Evolutionary conservation across 1,140 invertebrate genomes (phyloP).

Genomic region (Rhopalosiphum maidis): DNA sequence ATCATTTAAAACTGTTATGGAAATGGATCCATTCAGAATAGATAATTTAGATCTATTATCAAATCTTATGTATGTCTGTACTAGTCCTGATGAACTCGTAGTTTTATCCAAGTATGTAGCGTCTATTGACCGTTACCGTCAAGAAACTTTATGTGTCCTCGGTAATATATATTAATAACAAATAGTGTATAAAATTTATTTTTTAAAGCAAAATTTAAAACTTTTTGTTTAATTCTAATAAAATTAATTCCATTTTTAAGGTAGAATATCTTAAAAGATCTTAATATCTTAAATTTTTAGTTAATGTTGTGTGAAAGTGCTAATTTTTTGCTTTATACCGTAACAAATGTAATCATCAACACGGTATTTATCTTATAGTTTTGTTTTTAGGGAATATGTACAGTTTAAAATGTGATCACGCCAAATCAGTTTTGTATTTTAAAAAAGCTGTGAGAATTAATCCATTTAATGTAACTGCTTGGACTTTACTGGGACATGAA

Average conservation of each 20-base stretch:
- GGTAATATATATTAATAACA: slow-evolving; percentile 62
- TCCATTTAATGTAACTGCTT: slow-evolving; percentile 92
- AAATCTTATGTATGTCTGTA: slow-evolving; percentile 93
- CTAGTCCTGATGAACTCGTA: slow-evolving; percentile 89
- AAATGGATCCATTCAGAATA: slow-evolving; percentile 87
- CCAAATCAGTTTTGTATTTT: slow-evolving; percentile 96
- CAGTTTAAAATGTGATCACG: slow-evolving; percentile 93
- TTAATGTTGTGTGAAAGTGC: not conserved
- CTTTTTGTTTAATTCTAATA: too few relatives aligned
- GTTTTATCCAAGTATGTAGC: slow-evolving; percentile 91
- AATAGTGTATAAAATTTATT: not conserved
- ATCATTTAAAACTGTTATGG: slow-evolving; percentile 80
- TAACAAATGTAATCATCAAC: not conserved
- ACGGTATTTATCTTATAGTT: not conserved
- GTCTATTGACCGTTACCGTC: slow-evolving; percentile 94
- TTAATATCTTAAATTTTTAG: not conserved
- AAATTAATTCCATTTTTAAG: too few relatives aligned
- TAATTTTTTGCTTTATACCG: not conserved
- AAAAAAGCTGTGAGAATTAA: slow-evolving; percentile 93
- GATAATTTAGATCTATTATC: slow-evolving; percentile 97
- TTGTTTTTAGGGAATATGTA: slow-evolving; percentile 89
- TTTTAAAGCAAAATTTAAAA: too few relatives aligned
- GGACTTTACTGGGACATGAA: slow-evolving; percentile 98
- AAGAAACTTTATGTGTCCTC: slow-evolving; percentile 98
- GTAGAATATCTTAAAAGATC: not conserved